Evolutionary conservation across 2,113 vertebrate species (phyloP).

Genomic region (Periophthalmodon schlosseri): DNA sequence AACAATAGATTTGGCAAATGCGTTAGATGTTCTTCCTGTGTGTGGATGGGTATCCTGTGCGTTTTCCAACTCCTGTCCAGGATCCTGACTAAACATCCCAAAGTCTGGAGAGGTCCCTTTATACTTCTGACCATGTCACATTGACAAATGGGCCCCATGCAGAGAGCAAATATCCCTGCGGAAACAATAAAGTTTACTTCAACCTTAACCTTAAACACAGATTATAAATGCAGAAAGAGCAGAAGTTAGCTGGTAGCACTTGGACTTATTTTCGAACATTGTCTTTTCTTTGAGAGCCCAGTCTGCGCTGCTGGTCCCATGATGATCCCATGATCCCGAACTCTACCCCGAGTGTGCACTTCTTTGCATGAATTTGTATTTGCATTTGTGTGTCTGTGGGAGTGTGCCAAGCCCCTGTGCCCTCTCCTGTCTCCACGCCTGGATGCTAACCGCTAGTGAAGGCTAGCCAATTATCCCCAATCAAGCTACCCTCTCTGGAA

Average conservation of each 20-base stretch:
- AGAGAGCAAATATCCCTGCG: not conserved
- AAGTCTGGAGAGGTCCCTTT: not conserved
- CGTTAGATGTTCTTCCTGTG: not conserved
- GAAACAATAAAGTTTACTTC: not conserved
- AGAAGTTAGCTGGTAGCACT: conserved; percentile 31
- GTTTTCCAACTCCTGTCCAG: not conserved
- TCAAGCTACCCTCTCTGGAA: conserved; percentile 78
- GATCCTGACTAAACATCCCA: not conserved
- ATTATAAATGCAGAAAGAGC: conserved; percentile 6
- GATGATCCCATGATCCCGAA: conserved; percentile 21
- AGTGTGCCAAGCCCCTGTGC: conserved; percentile 64
- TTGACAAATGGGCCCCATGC: too few species aligned
- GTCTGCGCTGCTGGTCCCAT: conserved; percentile 29
- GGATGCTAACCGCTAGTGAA: conserved; percentile 80
- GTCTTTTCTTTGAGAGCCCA: conserved; percentile 37
- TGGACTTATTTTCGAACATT: conserved; percentile 37
- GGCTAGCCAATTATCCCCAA: conserved; percentile 79
- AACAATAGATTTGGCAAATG: too few species aligned
- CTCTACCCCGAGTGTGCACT: conserved; percentile 29
- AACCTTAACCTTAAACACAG: not conserved
- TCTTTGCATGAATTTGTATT: conserved; percentile 42
- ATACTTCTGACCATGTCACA: not conserved
- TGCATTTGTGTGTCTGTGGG: conserved; percentile 43
- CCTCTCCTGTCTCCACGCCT: conserved; percentile 72
- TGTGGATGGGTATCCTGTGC: not conserved